Evolutionary conservation across 23 tunicate species (phyloP).

Genomic region (Styela clava): DNA sequence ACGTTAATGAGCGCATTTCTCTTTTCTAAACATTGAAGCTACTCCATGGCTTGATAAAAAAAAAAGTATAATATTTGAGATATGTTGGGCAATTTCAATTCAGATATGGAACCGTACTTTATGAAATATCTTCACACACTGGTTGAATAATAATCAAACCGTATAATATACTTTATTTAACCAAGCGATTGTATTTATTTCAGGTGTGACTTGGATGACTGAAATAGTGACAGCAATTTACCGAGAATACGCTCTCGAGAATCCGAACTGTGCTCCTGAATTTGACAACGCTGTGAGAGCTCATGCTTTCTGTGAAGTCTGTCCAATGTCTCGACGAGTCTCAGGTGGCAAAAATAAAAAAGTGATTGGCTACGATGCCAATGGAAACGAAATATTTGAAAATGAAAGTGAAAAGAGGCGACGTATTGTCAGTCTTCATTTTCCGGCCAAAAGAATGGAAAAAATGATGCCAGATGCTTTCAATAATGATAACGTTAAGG

Average conservation of each 20-base stretch:
- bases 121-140: too few relatives aligned
- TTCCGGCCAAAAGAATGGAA: conserved; percentile 23
- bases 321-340: conserved; percentile 25
- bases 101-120: too few relatives aligned
- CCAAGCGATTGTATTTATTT: too few relatives aligned
- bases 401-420: background rate
- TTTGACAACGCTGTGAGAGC: conserved; percentile 19
- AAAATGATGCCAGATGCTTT: conserved; percentile 31
- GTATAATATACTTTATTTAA: too few relatives aligned
- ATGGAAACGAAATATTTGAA: conserved; percentile 28
- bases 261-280: background rate
- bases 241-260: conserved; percentile 21
- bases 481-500: conserved; percentile 13
- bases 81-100: too few relatives aligned
- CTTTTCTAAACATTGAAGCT: too few relatives aligned
- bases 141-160: too few relatives aligned
- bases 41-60: too few relatives aligned
- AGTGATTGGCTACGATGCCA: conserved; percentile 18
- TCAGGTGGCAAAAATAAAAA: background rate
- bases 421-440: conserved; percentile 27
- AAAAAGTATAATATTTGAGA: too few relatives aligned
- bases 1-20: too few relatives aligned
- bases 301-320: conserved; percentile 31
- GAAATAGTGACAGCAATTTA: conserved; percentile 34
- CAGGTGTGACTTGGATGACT: conserved; percentile 38